Evolutionary conservation across 2,888 invertebrate genomes (phyloP).

Genomic region (Odontothrips loti): DNA sequence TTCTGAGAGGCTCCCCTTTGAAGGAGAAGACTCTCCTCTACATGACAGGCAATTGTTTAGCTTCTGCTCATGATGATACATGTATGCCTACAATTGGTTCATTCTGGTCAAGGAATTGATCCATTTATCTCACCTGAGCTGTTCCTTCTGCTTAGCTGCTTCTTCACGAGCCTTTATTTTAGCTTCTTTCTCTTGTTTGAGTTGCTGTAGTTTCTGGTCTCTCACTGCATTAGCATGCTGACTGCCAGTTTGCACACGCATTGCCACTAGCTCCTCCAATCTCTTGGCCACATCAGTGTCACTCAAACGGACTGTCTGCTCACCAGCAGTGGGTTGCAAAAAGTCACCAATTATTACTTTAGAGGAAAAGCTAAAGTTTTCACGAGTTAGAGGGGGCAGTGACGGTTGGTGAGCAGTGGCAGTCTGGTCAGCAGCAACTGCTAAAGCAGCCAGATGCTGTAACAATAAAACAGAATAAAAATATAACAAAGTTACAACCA

Average conservation of each 20-base stretch:
- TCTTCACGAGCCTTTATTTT: constrained; percentile 68
- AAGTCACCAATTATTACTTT: constrained; percentile 87
- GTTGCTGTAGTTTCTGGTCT: constrained; percentile 19
- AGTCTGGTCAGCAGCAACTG: constrained; percentile 49
- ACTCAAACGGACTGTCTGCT: constrained; percentile 65
- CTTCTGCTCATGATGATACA: constrained; percentile 16
- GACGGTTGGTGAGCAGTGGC: not conserved
- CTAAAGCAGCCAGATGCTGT: constrained; percentile 71
- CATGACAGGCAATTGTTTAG: not conserved
- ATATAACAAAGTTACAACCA: constrained; percentile 31
- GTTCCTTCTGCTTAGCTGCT: constrained; percentile 51
- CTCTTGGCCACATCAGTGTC: constrained; percentile 78
- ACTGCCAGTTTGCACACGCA: constrained; percentile 35
- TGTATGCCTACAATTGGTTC: constrained; percentile 23
- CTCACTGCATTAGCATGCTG: not conserved
- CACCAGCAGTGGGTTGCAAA: constrained; percentile 70
- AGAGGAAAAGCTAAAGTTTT: constrained; percentile 90
- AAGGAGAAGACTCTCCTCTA: too few relatives aligned
- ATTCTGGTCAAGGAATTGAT: constrained; percentile 2
- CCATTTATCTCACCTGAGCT: constrained; percentile 45
- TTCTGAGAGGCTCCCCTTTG: too few relatives aligned
- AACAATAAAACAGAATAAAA: constrained; percentile 40
- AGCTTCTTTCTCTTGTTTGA: constrained; percentile 53
- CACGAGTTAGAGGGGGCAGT: constrained; percentile 56
- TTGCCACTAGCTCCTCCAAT: constrained; percentile 49